Percentiles rank a stretch among this genome's conserved stretches.
Evolutionary conservation across 2,888 invertebrate genomes (phyloP).

Genomic region (Coelinius sp.): DNA sequence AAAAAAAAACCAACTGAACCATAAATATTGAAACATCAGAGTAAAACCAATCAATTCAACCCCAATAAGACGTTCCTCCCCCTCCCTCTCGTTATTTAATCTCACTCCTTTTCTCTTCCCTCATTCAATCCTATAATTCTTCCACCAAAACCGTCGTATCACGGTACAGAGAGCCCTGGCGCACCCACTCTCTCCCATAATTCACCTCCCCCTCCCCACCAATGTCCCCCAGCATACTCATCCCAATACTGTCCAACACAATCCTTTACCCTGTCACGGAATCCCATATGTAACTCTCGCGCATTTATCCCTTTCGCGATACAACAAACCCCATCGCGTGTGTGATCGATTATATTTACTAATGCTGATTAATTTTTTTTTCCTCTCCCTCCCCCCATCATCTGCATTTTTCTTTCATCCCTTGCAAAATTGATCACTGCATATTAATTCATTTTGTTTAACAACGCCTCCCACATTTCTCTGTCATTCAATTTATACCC

Average conservation of each 20-base stretch:
- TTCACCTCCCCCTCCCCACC: conserved; percentile 57
- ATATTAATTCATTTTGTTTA: conserved; percentile 1
- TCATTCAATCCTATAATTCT: conserved; percentile 60
- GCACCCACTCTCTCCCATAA: conserved; percentile 53
- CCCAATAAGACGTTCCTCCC: conserved; percentile 33
- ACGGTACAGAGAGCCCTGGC: conserved; percentile 26
- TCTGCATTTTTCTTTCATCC: background rate
- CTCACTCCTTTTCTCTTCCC: conserved; percentile 13
- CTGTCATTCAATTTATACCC: too few relatives aligned
- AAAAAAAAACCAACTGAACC: conserved; percentile 40
- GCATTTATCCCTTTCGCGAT: conserved; percentile 37
- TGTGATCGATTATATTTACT: conserved; percentile 35
- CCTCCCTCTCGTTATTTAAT: conserved; percentile 25
- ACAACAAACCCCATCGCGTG: conserved; percentile 31
- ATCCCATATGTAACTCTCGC: conserved; percentile 40
- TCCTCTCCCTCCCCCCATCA: background rate
- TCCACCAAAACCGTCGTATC: conserved; percentile 45
- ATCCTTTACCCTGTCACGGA: conserved; percentile 44
- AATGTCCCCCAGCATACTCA: conserved; percentile 38
- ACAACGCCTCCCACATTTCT: too few relatives aligned
- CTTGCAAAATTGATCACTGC: background rate
- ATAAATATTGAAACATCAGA: conserved; percentile 40
- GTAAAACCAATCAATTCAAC: conserved; percentile 22
- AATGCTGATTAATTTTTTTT: conserved; percentile 36
- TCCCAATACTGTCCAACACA: conserved; percentile 28